A percentile compares a stretch with the other conserved stretches of the same genome.
These are phyloP conservation scores for Acromyrmex echinatior DNA, from an alignment of 1,140 invertebrate genomes.

Conservation along the genomic window DNA sequence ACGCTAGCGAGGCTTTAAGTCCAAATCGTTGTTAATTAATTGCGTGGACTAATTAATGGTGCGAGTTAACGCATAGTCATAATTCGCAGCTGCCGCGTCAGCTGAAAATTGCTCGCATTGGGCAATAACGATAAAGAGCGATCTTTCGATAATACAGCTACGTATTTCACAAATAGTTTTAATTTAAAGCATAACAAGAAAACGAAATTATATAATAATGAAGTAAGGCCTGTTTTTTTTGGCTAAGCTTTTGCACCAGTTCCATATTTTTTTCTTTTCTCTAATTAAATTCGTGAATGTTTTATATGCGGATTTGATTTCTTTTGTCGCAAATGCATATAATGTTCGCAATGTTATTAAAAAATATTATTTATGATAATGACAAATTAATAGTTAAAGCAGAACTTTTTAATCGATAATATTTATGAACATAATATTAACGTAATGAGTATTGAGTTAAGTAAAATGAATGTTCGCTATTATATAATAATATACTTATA, in stretches of 20 bases:
- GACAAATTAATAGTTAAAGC: conserved; percentile 22
- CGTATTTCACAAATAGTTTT: not conserved
- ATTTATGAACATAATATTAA: not conserved
- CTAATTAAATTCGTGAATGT: not conserved
- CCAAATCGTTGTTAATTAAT: conserved; percentile 60
- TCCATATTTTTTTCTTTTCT: too few relatives aligned
- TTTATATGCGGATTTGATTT: not conserved
- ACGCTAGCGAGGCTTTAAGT: conserved; percentile 35
- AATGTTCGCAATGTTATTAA: not conserved
- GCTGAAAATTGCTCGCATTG: conserved; percentile 25
- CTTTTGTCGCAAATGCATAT: not conserved
- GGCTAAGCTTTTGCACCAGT: too few relatives aligned
- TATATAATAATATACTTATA: too few relatives aligned
- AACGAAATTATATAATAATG: not conserved
- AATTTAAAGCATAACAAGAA: conserved; percentile 9
- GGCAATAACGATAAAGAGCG: conserved; percentile 3
- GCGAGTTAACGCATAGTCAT: conserved; percentile 42
- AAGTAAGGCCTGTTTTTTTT: not conserved
- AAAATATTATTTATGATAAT: not conserved
- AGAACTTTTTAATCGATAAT: not conserved
- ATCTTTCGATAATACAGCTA: not conserved
- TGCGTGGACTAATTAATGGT: conserved; percentile 56
- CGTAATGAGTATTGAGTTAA: conserved; percentile 22
- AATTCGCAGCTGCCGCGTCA: conserved; percentile 50
- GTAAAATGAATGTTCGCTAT: not conserved